A percentile compares a stretch with the other conserved stretches of the same genome.
Evolutionary conservation across 1,140 invertebrate species (phyloP).

Genomic region (Zaprionus ghesquierei): DNA sequence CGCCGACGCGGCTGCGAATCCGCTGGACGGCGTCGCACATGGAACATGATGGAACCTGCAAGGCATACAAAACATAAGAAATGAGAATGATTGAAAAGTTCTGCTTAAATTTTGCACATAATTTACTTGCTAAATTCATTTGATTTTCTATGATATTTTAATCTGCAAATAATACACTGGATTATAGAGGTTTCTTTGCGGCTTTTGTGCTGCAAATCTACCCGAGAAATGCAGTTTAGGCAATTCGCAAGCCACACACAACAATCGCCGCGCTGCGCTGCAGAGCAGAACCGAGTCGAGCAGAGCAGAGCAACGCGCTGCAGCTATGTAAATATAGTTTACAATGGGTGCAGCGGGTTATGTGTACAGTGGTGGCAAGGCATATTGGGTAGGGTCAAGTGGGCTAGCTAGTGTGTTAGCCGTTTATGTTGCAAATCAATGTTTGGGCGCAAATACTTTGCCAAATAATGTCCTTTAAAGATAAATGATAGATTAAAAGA

Average conservation of each 20-base stretch:
- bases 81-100: not conserved
- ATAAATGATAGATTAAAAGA: rapidly evolving
- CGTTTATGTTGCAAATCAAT: not conserved
- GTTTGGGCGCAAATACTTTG: not conserved
- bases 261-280: conserved; percentile 17
- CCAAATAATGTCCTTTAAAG: not conserved
- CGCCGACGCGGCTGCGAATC: conserved; percentile 94
- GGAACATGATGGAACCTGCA: conserved; percentile 96
- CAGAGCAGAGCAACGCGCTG: not conserved
- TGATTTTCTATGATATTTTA: not conserved
- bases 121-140: conserved; percentile 61
- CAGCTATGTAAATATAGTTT: conserved; percentile 31
- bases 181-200: conserved; percentile 5
- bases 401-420: too few relatives aligned
- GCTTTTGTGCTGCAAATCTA: conserved; percentile 39
- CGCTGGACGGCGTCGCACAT: conserved; percentile 93
- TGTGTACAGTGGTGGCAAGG: conserved; percentile 30
- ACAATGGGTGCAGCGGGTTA: conserved; percentile 7
- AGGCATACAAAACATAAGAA: conserved; percentile 1
- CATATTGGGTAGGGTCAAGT: conserved; percentile 28
- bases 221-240: conserved; percentile 43
- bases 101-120: not conserved
- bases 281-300: conserved; percentile 3
- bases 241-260: conserved; percentile 24
- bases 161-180: not conserved